These are phyloP conservation scores for Chironomus striatipennis DNA, from an alignment of 1,140 invertebrate species.

Conservation along the genomic window DNA sequence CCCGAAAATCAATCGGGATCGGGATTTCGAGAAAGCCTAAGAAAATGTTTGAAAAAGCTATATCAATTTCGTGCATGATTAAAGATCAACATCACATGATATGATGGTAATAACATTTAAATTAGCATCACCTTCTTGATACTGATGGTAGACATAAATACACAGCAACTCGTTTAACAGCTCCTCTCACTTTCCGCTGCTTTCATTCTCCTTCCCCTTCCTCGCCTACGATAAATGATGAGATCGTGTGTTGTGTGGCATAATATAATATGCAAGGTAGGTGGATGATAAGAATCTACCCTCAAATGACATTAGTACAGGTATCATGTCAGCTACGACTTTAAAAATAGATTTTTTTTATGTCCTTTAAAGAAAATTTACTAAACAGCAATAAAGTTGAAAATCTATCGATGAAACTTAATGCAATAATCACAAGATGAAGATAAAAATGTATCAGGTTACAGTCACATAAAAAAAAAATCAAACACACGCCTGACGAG, in stretches of 20 bases:
- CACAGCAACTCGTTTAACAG: not conserved
- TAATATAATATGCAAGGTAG: not conserved
- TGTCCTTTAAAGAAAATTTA: not conserved
- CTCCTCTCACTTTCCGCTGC: not conserved
- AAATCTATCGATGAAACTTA: not conserved
- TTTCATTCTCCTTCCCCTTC: not conserved
- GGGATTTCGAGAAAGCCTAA: too few relatives aligned
- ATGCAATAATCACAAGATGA: not conserved
- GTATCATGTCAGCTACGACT: not conserved
- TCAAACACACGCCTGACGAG: not conserved
- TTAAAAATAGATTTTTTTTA: not conserved
- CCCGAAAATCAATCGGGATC: too few relatives aligned
- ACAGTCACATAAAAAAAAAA: not conserved
- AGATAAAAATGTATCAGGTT: not conserved
- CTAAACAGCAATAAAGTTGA: not conserved
- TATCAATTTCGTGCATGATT: slow-evolving; percentile 23
- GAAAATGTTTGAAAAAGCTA: not conserved
- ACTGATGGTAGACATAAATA: not conserved
- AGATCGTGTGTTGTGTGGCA: not conserved
- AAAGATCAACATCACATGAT: not conserved
- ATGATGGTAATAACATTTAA: slow-evolving; percentile 21
- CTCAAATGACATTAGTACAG: slow-evolving; percentile 16
- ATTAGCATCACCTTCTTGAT: not conserved
- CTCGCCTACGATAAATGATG: not conserved
- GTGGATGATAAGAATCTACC: not conserved